Evolutionary conservation across 2,113 vertebrate species (phyloP).

Genomic region (Rana temporaria): DNA sequence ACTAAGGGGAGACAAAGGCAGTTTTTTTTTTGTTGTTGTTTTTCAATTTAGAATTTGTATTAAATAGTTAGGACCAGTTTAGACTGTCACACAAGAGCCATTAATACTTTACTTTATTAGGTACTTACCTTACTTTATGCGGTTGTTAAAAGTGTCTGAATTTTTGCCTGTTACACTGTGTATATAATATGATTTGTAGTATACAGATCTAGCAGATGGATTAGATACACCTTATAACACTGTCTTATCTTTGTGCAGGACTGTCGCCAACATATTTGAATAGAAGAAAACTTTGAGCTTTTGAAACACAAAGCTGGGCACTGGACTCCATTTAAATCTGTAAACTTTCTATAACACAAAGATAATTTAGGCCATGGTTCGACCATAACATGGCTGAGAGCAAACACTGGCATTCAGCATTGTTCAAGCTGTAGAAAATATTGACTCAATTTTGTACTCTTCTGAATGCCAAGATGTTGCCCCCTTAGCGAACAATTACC

Average conservation of each 20-base stretch:
- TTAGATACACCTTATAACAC: background rate
- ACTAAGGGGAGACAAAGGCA: no score
- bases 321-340: background rate
- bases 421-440: background rate
- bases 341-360: slow-evolving; percentile 2
- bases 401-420: background rate
- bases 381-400: background rate
- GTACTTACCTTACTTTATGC: no score
- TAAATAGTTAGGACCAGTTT: no score
- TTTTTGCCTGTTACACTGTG: no score
- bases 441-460: background rate
- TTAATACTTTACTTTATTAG: no score
- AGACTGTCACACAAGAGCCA: no score
- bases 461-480: slow-evolving; percentile 7
- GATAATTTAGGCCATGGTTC: slow-evolving; percentile 3
- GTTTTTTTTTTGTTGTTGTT: no score
- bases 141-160: no score
- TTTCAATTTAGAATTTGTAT: no score
- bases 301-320: slow-evolving; percentile 15
- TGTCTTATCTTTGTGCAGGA: slow-evolving; percentile 64
- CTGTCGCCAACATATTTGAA: slow-evolving; percentile 78
- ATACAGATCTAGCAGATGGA: no score
- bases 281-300: slow-evolving; percentile 67
- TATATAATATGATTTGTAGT: no score
- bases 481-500: background rate